A percentile compares a stretch with the other conserved stretches of the same genome.
phyloP scores from a whole-genome alignment of 2,797 vertebrate species.

The Choloepus didactylus region DNA sequence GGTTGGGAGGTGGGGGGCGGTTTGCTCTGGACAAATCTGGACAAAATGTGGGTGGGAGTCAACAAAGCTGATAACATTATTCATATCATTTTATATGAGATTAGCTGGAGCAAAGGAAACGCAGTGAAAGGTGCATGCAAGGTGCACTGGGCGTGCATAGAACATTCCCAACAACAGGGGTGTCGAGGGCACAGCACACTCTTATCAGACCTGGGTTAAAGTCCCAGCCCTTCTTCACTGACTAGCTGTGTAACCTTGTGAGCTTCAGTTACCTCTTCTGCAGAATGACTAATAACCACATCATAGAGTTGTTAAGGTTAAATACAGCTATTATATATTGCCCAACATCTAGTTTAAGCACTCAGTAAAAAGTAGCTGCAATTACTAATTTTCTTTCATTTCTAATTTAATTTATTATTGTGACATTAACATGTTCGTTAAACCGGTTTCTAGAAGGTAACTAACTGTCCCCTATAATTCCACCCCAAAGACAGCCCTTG shows the following conservation, averaged over 20 bases:
- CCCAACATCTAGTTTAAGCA: neutral
- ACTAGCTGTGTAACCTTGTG: neutral
- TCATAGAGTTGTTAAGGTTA: neutral
- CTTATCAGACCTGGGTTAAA: neutral
- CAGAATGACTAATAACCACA: neutral
- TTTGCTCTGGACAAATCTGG: neutral
- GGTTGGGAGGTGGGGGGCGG: neutral
- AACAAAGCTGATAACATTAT: neutral
- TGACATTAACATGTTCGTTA: neutral
- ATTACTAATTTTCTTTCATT: neutral
- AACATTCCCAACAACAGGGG: neutral
- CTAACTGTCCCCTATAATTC: neutral
- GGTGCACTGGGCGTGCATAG: neutral
- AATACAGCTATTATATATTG: neutral
- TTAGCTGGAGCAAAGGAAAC: neutral
- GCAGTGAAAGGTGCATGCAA: accelerated
- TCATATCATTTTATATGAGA: neutral
- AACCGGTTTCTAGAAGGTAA: neutral
- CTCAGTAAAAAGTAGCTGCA: neutral
- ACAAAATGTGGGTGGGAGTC: neutral
- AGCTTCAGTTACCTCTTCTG: neutral
- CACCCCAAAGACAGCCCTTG: neutral
- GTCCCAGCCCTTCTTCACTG: neutral
- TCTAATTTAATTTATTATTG: slow-evolving; percentile 14
- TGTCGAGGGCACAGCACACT: neutral